Conservation (phyloP, 2,113 vertebrate species). For the Philantomba maxwellii region DNA sequence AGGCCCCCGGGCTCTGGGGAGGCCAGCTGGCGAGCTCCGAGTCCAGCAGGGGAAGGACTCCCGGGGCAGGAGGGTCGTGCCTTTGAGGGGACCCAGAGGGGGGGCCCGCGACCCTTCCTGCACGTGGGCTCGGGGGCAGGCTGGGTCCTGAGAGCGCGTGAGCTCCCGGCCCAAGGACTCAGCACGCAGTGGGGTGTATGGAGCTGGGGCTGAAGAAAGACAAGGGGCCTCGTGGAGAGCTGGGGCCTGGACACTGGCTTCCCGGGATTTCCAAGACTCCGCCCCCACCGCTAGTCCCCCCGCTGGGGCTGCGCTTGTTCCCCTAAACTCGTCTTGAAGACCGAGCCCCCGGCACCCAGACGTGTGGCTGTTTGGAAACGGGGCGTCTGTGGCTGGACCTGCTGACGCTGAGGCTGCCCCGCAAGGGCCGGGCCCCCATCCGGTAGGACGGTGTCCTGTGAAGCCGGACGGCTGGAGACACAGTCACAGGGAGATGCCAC, state of each 20-base stretch:
- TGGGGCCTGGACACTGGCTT: not conserved
- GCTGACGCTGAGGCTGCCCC: not conserved
- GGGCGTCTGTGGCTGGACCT: not conserved
- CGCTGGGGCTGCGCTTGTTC: not conserved
- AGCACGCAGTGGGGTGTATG: fast-evolving
- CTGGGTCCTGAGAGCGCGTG: not conserved
- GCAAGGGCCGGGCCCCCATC: not conserved
- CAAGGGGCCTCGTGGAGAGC: not conserved
- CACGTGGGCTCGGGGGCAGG: not conserved
- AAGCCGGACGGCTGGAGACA: not conserved
- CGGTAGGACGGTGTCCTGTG: not conserved
- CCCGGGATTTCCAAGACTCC: not conserved
- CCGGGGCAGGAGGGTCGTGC: too few species aligned
- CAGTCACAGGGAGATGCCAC: not conserved
- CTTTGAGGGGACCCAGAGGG: not conserved
- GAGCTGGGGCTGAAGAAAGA: not conserved
- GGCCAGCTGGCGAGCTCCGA: not conserved
- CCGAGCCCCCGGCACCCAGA: not conserved
- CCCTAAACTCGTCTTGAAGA: not conserved
- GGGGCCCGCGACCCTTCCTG: not conserved
- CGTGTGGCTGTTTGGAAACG: not conserved
- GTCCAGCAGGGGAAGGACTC: not conserved
- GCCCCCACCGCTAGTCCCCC: not conserved
- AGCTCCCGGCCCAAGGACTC: not conserved
- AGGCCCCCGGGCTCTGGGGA: not conserved